Conservation (phyloP, 64 coral and sea anemone species). For the Pachyseris speciosa region DNA sequence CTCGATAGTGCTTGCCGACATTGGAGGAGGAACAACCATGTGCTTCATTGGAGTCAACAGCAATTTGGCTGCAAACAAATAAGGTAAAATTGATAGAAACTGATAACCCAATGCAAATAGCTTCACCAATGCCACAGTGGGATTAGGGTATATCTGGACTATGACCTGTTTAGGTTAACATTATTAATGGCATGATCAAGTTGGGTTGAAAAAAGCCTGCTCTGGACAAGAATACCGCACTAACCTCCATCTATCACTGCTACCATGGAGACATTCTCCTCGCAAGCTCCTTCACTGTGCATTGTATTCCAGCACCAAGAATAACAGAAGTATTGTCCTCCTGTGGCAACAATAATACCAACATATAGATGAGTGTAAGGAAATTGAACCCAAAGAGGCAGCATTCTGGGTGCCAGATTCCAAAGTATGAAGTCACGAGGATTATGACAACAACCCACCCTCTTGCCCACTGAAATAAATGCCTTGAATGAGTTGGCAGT, state of each 20-base stretch:
- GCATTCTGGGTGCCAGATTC: too few relatives aligned
- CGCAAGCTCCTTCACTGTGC: slow-evolving; percentile 77
- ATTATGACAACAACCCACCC: too few relatives aligned
- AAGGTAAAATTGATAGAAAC: neutral
- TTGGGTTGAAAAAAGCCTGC: too few relatives aligned
- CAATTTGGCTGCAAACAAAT: slow-evolving; percentile 44
- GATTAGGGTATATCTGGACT: too few relatives aligned
- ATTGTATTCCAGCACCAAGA: slow-evolving; percentile 91
- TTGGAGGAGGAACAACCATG: slow-evolving; percentile 93
- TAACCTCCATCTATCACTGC: slow-evolving; percentile 97
- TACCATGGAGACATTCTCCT: slow-evolving; percentile 78
- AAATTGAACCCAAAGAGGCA: too few relatives aligned
- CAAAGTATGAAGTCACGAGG: too few relatives aligned
- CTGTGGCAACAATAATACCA: slow-evolving; percentile 3
- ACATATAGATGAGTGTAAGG: neutral
- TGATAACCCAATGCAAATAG: too few relatives aligned
- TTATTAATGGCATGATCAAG: too few relatives aligned
- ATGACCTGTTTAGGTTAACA: too few relatives aligned
- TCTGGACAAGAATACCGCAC: neutral
- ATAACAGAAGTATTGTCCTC: slow-evolving; percentile 83
- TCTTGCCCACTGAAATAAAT: too few relatives aligned
- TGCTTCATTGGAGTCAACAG: slow-evolving; percentile 84
- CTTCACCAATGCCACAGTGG: too few relatives aligned
- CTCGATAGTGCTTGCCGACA: slow-evolving; percentile 70
- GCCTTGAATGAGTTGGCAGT: too few relatives aligned